These are phyloP conservation scores for Seriola aureovittata DNA, from an alignment of 2,113 vertebrate species.

Conservation along the genomic window DNA sequence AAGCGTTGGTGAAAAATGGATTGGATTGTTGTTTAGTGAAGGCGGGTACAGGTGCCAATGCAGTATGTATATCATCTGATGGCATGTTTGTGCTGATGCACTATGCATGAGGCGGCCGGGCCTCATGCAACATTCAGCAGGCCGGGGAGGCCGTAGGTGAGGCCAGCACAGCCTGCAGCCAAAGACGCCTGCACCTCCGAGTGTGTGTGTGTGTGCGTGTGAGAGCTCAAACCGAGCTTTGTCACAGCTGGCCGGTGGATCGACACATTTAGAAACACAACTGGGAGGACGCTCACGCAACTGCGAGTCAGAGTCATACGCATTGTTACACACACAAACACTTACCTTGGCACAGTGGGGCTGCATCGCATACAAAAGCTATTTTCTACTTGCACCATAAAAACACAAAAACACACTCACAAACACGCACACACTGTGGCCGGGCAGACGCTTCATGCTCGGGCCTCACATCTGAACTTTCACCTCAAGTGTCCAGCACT, in stretches of 20 bases:
- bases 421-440: slow-evolving; percentile 30
- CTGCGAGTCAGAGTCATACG: slow-evolving; percentile 34
- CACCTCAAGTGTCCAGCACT: slow-evolving; percentile 64
- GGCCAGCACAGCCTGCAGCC: slow-evolving; percentile 74
- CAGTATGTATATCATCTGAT: slow-evolving; percentile 70
- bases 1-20: slow-evolving; percentile 89
- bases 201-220: slow-evolving; percentile 26
- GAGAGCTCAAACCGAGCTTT: slow-evolving; percentile 42
- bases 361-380: slow-evolving; percentile 23
- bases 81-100: slow-evolving; percentile 87
- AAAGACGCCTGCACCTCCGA: slow-evolving; percentile 63
- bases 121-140: slow-evolving; percentile 86
- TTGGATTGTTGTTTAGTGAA: slow-evolving; percentile 81
- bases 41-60: slow-evolving; percentile 85
- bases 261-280: slow-evolving; percentile 62
- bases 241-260: slow-evolving; percentile 67
- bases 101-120: slow-evolving; percentile 83
- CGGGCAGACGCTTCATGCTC: slow-evolving; percentile 13
- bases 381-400: slow-evolving; percentile 23
- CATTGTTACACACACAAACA: slow-evolving; percentile 60
- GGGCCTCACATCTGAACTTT: slow-evolving; percentile 60
- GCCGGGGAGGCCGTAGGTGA: slow-evolving; percentile 82
- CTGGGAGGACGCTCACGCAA: slow-evolving; percentile 63
- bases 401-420: slow-evolving; percentile 16
- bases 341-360: slow-evolving; percentile 29